Conservation (phyloP, 2,113 vertebrate genomes). For the Meriones unguiculatus region DNA sequence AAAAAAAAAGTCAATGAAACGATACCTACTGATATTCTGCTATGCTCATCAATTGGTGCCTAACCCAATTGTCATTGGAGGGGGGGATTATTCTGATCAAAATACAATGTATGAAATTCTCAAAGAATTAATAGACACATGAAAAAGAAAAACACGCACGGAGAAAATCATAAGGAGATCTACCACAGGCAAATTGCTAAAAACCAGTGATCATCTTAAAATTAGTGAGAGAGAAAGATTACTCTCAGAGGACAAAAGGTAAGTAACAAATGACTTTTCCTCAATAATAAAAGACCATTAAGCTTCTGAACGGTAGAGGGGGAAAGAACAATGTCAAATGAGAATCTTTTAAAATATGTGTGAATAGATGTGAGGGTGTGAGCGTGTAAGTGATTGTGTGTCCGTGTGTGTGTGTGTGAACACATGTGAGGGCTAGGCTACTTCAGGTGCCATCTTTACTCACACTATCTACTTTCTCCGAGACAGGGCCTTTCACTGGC, state of each 20-base stretch:
- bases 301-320: not conserved
- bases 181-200: not conserved
- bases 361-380: not conserved
- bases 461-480: too few relatives aligned
- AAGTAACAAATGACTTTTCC: too few relatives aligned
- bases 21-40: not conserved
- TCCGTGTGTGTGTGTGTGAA: too few relatives aligned
- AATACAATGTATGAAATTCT: too few relatives aligned
- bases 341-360: not conserved
- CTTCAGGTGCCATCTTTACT: too few relatives aligned
- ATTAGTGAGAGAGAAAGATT: not conserved
- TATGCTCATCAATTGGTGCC: not conserved
- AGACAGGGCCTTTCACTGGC: too few relatives aligned
- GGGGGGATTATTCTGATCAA: too few relatives aligned
- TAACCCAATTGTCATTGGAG: too few relatives aligned
- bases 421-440: too few relatives aligned
- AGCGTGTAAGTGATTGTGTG: not conserved
- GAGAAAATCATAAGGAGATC: not conserved
- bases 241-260: too few relatives aligned
- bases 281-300: too few relatives aligned
- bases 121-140: not conserved
- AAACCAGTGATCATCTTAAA: not conserved
- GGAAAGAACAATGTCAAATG: not conserved
- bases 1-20: not conserved
- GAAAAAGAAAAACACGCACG: not conserved